A percentile compares a stretch with the other conserved stretches of the same genome.
phyloP scores from a whole-genome alignment of 2,888 invertebrate genomes.

The Drosophila barbarae region DNA sequence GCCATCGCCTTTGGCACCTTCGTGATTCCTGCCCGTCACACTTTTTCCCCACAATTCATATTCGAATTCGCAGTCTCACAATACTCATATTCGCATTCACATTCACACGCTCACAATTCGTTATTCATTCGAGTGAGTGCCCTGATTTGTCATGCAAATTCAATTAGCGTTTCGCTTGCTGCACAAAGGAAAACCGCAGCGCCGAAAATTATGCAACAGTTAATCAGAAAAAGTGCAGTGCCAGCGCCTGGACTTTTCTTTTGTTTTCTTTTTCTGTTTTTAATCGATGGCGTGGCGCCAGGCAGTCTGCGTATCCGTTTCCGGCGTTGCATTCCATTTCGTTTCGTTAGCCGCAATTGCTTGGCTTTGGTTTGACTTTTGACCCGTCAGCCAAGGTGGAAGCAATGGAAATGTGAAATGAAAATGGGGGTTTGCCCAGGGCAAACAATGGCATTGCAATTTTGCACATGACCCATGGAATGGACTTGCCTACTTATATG shows the following conservation, averaged over 20 bases:
- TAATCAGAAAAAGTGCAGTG: conserved; percentile 49
- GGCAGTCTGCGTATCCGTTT: conserved; percentile 25
- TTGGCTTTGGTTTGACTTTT: conserved; percentile 35
- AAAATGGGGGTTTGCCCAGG: conserved; percentile 39
- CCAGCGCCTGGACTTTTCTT: conserved; percentile 7
- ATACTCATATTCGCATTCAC: background rate
- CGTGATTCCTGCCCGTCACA: background rate
- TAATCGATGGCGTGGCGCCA: conserved; percentile 39
- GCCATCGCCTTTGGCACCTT: conserved; percentile 12
- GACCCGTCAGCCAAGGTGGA: conserved; percentile 6
- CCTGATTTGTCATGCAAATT: conserved; percentile 52
- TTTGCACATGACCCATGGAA: conserved; percentile 36
- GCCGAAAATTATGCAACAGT: conserved; percentile 53
- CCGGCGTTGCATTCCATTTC: conserved; percentile 13
- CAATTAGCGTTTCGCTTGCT: conserved; percentile 37
- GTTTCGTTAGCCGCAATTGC: conserved; percentile 8
- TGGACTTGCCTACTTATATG: background rate
- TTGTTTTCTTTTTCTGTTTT: conserved; percentile 2
- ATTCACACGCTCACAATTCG: conserved; percentile 16
- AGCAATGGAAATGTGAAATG: conserved; percentile 4
- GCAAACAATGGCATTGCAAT: conserved; percentile 71
- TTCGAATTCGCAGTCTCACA: background rate
- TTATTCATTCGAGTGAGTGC: conserved; percentile 35
- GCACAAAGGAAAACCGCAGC: conserved; percentile 38
- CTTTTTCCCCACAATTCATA: conserved; percentile 10